Base-by-base conservation (phyloP, 2,888 invertebrate species). In the Lapara coniferarum region DNA sequence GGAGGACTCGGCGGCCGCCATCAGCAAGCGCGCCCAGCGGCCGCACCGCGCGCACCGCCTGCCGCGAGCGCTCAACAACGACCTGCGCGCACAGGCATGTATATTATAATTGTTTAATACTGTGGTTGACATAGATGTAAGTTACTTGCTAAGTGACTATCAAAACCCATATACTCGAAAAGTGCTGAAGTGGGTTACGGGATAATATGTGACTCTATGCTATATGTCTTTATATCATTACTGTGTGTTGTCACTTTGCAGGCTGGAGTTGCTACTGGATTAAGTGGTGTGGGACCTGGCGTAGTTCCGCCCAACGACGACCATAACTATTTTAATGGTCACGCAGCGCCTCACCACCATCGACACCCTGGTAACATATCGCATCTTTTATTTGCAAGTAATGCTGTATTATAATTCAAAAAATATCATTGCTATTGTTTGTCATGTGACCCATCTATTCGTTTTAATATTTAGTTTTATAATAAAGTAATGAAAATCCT, bases 1-100 rank as follows among this genome's bases (percentile, higher is more conserved):
- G 73, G 95, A 95, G 66, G 94, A 94, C 85, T 82, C 85, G 1
- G 85, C 85, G 14, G 90, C 89, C 16, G 92, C 90, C 81, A 94
- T 93, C 88, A 90, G 90, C 86, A 91, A 93, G 83, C 85, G 93
- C 0, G 75, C 80, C 72, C 88, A 85, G 75, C 88, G 85, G 74
- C 87, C 84, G 74, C 85, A 82, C 73, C 79, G 25, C 78, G 73
- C 52, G 68, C 77, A 70, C 71, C 77, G 74, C 71, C 77, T 76
- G 49, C 63, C 67, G 77, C 78, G 53, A 72, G 74, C 71, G 56
- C 69, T 71, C 72, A 69, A 68, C 72, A 70, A 63, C 77, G 71
- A 55, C 77, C 75, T 53, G 74, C 77, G 59, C 10, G 68, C 70
- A 12, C 78, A 75, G 76, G 75, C 75, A 66, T 2, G n/a, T 55